Evolutionary conservation across 1,140 invertebrate genomes (phyloP).

Genomic region (Semibalanus balanoides): DNA sequence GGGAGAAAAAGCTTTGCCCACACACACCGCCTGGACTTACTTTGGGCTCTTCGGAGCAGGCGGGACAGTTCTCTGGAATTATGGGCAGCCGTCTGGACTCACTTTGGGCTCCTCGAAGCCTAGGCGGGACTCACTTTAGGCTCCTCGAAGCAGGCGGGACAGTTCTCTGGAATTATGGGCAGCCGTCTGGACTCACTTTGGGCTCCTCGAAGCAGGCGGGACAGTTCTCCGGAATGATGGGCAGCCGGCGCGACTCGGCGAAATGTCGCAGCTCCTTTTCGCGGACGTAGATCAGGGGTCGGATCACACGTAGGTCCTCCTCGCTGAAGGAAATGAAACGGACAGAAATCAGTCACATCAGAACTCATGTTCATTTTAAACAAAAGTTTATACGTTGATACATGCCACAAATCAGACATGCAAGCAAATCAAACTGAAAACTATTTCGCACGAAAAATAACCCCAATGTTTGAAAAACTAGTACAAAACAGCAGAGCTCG

Average conservation of each 20-base stretch:
- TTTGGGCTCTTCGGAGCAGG: conserved; percentile 46
- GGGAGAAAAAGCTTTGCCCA: too few species aligned
- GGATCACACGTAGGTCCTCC: conserved; percentile 61
- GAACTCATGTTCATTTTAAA: too few species aligned
- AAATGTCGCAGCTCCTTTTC: conserved; percentile 56
- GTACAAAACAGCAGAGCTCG: too few species aligned
- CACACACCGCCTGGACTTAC: conserved; percentile 40
- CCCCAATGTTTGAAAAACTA: too few species aligned
- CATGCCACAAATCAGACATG: too few species aligned
- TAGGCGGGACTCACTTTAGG: conserved; percentile 41
- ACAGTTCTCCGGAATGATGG: conserved; percentile 45
- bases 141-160: conserved; percentile 44
- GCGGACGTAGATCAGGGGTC: conserved; percentile 74
- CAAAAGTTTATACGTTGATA: too few species aligned
- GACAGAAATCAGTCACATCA: too few species aligned
- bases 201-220: conserved; percentile 45
- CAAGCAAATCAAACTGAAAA: too few species aligned
- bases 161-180: conserved; percentile 46
- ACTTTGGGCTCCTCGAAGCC: conserved; percentile 47
- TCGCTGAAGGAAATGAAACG: too few species aligned
- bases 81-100: conserved; percentile 43
- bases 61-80: conserved; percentile 44
- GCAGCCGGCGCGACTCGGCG: conserved; percentile 48
- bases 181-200: conserved; percentile 42
- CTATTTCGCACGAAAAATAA: too few species aligned